Conservation (phyloP, 2,113 vertebrate species). For the Etheostoma spectabile region DNA sequence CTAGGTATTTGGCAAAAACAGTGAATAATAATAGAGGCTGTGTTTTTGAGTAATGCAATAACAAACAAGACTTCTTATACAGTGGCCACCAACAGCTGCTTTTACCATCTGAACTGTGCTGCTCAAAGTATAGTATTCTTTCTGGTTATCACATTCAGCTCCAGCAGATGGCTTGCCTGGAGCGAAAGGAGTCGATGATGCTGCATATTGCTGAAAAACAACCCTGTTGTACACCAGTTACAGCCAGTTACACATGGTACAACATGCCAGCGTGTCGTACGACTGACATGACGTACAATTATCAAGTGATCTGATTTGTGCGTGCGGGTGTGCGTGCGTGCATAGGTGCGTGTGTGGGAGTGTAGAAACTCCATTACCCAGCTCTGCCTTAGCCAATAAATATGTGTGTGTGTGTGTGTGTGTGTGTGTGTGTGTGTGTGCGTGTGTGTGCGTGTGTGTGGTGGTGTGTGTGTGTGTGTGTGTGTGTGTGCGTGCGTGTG, state of each 20-base stretch:
- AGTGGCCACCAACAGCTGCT: conserved; percentile 23
- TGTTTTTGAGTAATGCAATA: not conserved
- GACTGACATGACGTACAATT: conserved; percentile 3
- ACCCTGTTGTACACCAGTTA: conserved; percentile 52
- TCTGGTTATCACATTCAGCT: conserved; percentile 60
- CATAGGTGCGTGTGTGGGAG: conserved; percentile 11
- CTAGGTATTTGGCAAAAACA: not conserved
- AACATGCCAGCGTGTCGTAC: conserved; percentile 15
- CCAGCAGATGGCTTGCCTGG: conserved; percentile 68
- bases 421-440: conserved; percentile 7
- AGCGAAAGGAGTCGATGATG: conserved; percentile 53
- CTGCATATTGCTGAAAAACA: conserved; percentile 47
- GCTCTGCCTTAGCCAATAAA: conserved; percentile 43
- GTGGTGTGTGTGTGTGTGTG: conserved; percentile 26
- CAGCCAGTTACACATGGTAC: conserved; percentile 45
- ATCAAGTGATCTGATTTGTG: not conserved
- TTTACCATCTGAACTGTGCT: conserved; percentile 32
- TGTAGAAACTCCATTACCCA: conserved; percentile 33
- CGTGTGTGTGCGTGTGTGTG: not conserved
- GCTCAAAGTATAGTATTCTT: conserved; percentile 19
- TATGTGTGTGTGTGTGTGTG: conserved; percentile 22
- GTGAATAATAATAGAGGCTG: not conserved
- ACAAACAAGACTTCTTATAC: not conserved
- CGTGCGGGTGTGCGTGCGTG: conserved; percentile 26
- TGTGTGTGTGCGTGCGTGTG: conserved; percentile 28